phyloP scores from a whole-genome alignment of 2,888 invertebrate species.

The Macaria notata region DNA sequence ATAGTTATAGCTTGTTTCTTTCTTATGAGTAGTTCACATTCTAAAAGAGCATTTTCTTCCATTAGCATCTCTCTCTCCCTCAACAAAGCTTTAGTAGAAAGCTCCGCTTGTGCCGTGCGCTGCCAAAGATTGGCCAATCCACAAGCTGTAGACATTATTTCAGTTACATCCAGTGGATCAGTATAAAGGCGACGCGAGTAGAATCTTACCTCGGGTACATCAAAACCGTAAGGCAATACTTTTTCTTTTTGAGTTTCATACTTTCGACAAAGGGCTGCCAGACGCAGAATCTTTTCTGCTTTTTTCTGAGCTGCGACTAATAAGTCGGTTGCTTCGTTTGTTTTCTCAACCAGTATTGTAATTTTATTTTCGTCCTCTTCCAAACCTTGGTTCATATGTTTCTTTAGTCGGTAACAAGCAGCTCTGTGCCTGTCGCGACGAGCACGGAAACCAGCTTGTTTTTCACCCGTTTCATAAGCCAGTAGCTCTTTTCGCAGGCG shows the following conservation, averaged over 20 bases:
- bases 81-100: too few species aligned
- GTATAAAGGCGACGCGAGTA: too few species aligned
- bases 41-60: too few species aligned
- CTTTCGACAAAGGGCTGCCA: slow-evolving; percentile 78
- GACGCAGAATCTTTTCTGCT: slow-evolving; percentile 75
- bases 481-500: slow-evolving; percentile 60
- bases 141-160: too few species aligned
- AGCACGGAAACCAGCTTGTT: slow-evolving; percentile 73
- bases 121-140: too few species aligned
- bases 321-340: slow-evolving; percentile 65
- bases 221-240: slow-evolving; percentile 34
- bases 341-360: slow-evolving; percentile 58
- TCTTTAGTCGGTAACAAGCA: slow-evolving; percentile 62
- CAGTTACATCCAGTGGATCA: too few species aligned
- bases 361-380: slow-evolving; percentile 49
- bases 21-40: too few species aligned
- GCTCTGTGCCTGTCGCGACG: slow-evolving; percentile 65
- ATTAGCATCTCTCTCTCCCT: too few species aligned
- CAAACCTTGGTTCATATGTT: slow-evolving; percentile 51
- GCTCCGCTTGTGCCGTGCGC: too few species aligned
- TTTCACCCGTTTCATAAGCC: slow-evolving; percentile 71
- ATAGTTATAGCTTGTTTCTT: too few species aligned
- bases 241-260: slow-evolving; percentile 81
- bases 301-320: slow-evolving; percentile 64
- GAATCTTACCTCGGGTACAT: too few species aligned